Percentiles rank a stretch among this genome's conserved stretches.
phyloP scores from a whole-genome alignment of 2,797 vertebrate genomes.

The Channallabes apus region DNA sequence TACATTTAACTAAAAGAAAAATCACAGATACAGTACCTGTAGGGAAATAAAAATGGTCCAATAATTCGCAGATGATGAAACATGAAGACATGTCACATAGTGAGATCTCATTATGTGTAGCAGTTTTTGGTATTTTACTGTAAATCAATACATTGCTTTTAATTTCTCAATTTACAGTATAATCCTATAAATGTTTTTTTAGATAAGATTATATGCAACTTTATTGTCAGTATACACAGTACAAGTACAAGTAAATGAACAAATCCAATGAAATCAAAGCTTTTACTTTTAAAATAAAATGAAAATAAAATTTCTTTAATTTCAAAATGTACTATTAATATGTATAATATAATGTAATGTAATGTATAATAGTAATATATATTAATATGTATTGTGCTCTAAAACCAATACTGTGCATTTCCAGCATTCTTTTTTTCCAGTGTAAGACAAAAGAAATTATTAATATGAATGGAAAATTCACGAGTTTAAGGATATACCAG shows the following conservation, averaged over 20 bases:
- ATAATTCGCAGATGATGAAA: not conserved
- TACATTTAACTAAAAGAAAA: not conserved
- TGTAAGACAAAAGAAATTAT: not conserved
- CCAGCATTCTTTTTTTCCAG: not conserved
- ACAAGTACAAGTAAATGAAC: no score
- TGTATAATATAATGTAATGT: no score
- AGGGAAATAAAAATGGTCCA: not conserved
- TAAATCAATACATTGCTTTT: not conserved
- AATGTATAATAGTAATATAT: no score
- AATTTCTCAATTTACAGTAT: not conserved
- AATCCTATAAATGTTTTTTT: not conserved
- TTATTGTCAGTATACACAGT: no score
- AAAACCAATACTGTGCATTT: not conserved
- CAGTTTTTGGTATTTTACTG: not conserved
- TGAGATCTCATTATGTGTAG: not conserved
- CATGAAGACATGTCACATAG: not conserved
- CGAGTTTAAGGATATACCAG: not conserved
- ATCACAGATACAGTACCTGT: not conserved
- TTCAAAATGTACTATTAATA: no score
- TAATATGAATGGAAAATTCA: not conserved
- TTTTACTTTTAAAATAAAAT: no score
- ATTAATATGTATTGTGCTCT: not conserved
- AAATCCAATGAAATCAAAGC: no score
- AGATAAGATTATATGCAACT: no score
- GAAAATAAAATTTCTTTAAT: no score